phyloP scores from a whole-genome alignment of 2,797 vertebrate species.

The Rachycentron canadum region DNA sequence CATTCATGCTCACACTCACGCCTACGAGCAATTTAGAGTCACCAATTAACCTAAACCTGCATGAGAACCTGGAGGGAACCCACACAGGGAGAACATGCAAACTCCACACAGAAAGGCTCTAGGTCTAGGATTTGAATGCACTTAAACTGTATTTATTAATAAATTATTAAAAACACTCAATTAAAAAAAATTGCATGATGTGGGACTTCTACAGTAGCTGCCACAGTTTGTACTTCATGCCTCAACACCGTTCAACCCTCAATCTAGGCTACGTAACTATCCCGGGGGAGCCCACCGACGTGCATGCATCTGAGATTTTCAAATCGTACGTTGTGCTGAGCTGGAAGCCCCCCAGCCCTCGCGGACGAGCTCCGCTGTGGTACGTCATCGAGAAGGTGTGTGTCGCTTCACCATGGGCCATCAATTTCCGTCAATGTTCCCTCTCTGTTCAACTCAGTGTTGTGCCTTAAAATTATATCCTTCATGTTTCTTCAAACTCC shows the following conservation, averaged over 20 bases:
- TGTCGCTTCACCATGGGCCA: slow-evolving; percentile 12
- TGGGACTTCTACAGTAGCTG: slow-evolving; percentile 60
- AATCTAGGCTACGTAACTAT: slow-evolving; percentile 89
- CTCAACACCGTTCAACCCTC: slow-evolving; percentile 61
- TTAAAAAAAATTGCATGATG: not conserved
- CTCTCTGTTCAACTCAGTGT: not conserved
- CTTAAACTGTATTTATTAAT: no score
- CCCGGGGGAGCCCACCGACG: slow-evolving; percentile 90
- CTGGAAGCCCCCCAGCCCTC: slow-evolving; percentile 93
- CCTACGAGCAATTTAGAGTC: no score
- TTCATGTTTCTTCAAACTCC: not conserved
- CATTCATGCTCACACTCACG: no score
- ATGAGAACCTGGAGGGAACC: no score
- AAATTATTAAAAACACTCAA: not conserved
- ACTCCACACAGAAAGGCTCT: no score
- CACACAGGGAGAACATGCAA: no score
- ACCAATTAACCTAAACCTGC: no score
- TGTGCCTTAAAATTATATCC: no score
- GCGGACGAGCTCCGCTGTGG: slow-evolving; percentile 90
- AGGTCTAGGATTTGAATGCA: no score
- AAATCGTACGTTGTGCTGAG: slow-evolving; percentile 94
- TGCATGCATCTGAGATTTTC: slow-evolving; percentile 94
- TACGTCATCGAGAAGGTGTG: slow-evolving; percentile 97
- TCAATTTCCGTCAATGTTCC: slow-evolving; percentile 1
- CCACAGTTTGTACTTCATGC: slow-evolving; percentile 21